These are phyloP conservation scores for Drosophila parabipectinata DNA, from an alignment of 1,140 invertebrate genomes.

Conservation along the genomic window DNA sequence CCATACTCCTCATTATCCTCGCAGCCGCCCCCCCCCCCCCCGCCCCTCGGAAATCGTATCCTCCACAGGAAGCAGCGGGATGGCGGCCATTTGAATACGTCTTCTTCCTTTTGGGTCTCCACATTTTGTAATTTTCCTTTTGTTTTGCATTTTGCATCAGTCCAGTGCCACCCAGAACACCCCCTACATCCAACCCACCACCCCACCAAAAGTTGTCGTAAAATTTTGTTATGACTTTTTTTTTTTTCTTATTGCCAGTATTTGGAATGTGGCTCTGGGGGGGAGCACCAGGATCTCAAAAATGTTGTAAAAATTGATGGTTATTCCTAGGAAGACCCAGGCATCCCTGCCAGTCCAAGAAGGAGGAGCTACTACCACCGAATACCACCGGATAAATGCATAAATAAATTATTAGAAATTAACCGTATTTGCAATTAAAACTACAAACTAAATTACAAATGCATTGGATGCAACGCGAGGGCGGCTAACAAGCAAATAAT, in stretches of 20 bases:
- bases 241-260: conserved; percentile 77
- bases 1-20: neutral
- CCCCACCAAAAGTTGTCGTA: conserved; percentile 61
- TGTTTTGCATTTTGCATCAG: conserved; percentile 75
- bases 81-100: conserved; percentile 70
- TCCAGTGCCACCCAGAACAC: conserved; percentile 3
- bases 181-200: neutral
- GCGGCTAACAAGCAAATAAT: conserved; percentile 75
- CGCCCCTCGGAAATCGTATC: neutral
- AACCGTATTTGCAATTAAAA: conserved; percentile 81
- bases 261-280: conserved; percentile 62
- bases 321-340: too few relatives aligned
- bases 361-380: too few relatives aligned
- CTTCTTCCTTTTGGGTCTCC: conserved; percentile 19
- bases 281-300: neutral
- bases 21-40: too few relatives aligned
- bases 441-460: conserved; percentile 83
- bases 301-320: too few relatives aligned
- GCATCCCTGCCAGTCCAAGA: too few relatives aligned
- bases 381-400: conserved; percentile 16
- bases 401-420: conserved; percentile 81
- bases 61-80: conserved; percentile 53
- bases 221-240: conserved; percentile 82
- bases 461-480: conserved; percentile 55
- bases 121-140: conserved; percentile 67